Evolutionary conservation across 1,140 invertebrate genomes (phyloP), one percentile per base, ranked within the genome.

Genomic region (Maconellicoccus hirsutus): DNA sequence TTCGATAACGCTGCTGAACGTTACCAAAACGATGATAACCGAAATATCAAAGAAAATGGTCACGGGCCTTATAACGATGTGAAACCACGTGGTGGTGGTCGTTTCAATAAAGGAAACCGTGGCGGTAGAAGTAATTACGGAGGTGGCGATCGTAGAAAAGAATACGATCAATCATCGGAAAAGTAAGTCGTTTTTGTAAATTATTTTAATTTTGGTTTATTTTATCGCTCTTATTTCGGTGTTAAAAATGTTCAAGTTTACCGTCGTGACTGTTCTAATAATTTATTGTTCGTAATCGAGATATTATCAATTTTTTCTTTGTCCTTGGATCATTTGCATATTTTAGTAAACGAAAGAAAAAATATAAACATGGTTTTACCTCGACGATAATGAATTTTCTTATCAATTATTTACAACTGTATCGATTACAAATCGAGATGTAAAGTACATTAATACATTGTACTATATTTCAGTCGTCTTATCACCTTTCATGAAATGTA

Each of bases 101-200:
- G 19, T 4, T 23, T 23, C 19, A 23, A 19, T 8, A 19, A 19
- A 23, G 61, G 25, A 10, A 22, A 25, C 16, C 19, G 61, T 6
- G 61, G 61, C 22, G 19, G 61, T 3, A 23, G 22, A 16, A 26
- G 16, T 66, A 25, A 3, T 16, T 66, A 66, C 19, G 19, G 25
- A 6, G 25, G 25, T 4, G 61, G 21, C 22, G 61, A 66, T 22
- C 61, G 61, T 12, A 66, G 61, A 66, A 66, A 25, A 66, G 61
- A 66, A 25, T 66, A 16, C 61, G 61, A 66, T 23, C 10, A 66
- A 23, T 14, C 22, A 4, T 16, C 3, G 3, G 61, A 66, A 66
- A 23, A 66, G 61, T 66, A 66, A 12, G 61, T 8, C 42, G n/a
- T n/a, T n/a, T n/a, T n/a, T n/a, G n/a, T n/a, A n/a, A n/a, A 52